Base-by-base conservation (phyloP, 2,113 vertebrate species). In the Melanerpes formicivorus region DNA sequence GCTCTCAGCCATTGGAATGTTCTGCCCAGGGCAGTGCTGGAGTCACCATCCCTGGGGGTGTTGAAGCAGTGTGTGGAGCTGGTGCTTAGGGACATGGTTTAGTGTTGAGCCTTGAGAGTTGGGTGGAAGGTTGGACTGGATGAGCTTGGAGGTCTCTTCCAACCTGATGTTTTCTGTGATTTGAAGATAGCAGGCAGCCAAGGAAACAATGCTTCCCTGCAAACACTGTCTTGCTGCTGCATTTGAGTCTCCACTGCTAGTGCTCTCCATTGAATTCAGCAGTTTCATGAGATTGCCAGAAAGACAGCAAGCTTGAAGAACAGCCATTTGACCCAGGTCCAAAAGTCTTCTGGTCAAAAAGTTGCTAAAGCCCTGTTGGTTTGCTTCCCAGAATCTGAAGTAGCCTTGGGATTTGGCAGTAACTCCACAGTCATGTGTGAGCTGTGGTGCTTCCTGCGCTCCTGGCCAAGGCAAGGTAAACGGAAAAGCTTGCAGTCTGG, bases 381-480 rank as follows among this genome's bases (percentile, higher is more conserved):
- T 93, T 86, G 56, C 65, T 95, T 95, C 80, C 84, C 91, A 86
- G 87, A 93, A 72, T 90, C 76, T 75, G 76, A 88, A 93, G 91
- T 70, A 91, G 91, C 87, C 73, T 71, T 79, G 84, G 87, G 89
- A 96, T 88, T 93, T 96, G 91, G 81, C 87, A 87, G 63, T 85
- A 1, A 2, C 66, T 67, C 1, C 0, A 23, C 85, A 88, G 80
- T 48, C 59, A 7, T 77, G 65, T 4, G 1, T 93, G 87, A 94
- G 77, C 73, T 34, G 40, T 16, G 77, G 58, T 46, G 82, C 80
- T 95, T 93, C 94, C 87, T 94, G 84, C 2, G 0, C 26, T 83
- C 48, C 56, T 19, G 59, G 76, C 80, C 82, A 84, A 80, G 29
- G 26, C 58, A 29, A 86, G 69, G 80, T 48, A 90, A 82, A 71